These are phyloP conservation scores for Eristalis intricaria DNA, from an alignment of 2,888 invertebrate species.

Conservation along the genomic window DNA sequence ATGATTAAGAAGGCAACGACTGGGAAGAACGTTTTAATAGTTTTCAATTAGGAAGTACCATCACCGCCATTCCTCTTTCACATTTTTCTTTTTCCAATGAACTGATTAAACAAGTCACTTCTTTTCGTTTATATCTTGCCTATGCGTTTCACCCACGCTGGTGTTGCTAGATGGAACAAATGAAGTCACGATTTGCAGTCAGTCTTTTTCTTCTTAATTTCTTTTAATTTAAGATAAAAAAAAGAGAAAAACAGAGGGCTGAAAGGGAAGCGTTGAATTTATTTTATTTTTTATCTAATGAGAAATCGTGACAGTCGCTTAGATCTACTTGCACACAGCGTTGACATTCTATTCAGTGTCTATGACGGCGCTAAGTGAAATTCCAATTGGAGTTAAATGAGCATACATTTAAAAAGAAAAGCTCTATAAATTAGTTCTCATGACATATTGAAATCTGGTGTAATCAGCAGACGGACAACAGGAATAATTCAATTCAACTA, in stretches of 20 bases:
- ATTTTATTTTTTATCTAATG: constrained; percentile 66
- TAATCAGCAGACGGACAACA: not conserved
- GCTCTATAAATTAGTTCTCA: constrained; percentile 31
- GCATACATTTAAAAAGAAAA: constrained; percentile 35
- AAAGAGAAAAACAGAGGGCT: constrained; percentile 14
- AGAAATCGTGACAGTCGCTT: constrained; percentile 65
- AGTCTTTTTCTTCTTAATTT: constrained; percentile 57
- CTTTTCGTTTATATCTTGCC: constrained; percentile 44
- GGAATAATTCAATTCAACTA: not conserved
- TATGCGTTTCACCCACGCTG: constrained; percentile 43
- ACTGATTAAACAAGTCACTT: constrained; percentile 58
- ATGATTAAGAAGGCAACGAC: constrained; percentile 58
- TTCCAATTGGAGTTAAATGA: constrained; percentile 63
- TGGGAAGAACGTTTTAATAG: constrained; percentile 62
- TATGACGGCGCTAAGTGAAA: constrained; percentile 66
- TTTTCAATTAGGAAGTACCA: constrained; percentile 66
- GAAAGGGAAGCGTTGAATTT: constrained; percentile 52
- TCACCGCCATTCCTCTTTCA: constrained; percentile 31
- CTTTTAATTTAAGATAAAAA: constrained; percentile 43
- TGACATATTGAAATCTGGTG: not conserved
- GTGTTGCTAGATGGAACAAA: constrained; percentile 50
- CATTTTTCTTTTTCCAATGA: constrained; percentile 62
- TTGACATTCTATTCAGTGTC: constrained; percentile 55
- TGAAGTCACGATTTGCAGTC: constrained; percentile 67
- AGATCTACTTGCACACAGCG: constrained; percentile 33